Conservation (phyloP, 2,797 vertebrate species). For the Acrocephalus scirpaceus region DNA sequence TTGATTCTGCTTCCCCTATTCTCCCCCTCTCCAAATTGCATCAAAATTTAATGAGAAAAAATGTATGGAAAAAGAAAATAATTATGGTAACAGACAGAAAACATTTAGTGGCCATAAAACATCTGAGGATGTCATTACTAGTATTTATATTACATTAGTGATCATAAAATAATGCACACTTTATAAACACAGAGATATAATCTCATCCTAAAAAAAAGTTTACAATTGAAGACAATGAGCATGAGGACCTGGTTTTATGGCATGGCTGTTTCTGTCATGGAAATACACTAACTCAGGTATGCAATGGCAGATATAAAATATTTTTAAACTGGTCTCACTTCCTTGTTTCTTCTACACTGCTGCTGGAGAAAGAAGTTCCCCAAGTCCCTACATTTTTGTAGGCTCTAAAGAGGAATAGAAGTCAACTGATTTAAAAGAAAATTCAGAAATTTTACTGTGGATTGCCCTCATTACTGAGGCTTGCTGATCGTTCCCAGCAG, state of each 20-base stretch:
- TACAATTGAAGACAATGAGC: not conserved
- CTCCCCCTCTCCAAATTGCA: not conserved
- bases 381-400: not conserved
- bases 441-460: not conserved
- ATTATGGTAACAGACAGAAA: not conserved
- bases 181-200: not conserved
- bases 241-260: not conserved
- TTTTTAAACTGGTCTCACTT: not conserved
- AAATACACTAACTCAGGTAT: not conserved
- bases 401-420: not conserved
- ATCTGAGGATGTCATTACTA: not conserved
- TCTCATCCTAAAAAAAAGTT: not conserved
- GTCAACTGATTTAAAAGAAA: not conserved
- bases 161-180: not conserved
- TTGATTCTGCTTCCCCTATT: not conserved
- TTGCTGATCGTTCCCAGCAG: not conserved
- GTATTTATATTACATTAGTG: not conserved
- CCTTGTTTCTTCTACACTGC: not conserved
- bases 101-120: not conserved
- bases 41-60: conserved; percentile 5
- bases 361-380: not conserved
- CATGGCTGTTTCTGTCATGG: not conserved
- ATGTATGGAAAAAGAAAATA: not conserved
- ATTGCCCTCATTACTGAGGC: not conserved
- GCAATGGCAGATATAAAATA: not conserved